Conservation (phyloP, 64 coral and sea anemone genomes). For the Montipora capricornis region DNA sequence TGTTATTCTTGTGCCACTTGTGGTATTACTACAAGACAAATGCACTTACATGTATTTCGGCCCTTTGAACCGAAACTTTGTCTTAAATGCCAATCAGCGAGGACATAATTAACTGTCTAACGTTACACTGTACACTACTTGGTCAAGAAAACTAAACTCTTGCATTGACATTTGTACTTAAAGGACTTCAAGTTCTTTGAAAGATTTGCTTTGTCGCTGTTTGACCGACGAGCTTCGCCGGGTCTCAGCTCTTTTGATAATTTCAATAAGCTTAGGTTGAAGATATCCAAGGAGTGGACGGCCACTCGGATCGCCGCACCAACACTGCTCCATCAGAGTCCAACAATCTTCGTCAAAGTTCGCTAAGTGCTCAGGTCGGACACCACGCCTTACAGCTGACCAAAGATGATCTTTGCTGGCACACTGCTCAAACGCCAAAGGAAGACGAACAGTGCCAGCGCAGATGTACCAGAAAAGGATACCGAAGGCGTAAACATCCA, state of each 20-base stretch:
- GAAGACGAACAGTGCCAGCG: slow-evolving; percentile 88
- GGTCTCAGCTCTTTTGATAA: slow-evolving; percentile 70
- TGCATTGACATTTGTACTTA: neutral
- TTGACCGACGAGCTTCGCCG: slow-evolving; percentile 39
- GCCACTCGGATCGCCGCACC: slow-evolving; percentile 83
- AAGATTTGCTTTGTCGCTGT: slow-evolving; percentile 38
- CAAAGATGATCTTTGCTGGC: slow-evolving; percentile 98
- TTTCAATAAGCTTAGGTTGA: slow-evolving; percentile 74
- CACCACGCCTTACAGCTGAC: slow-evolving; percentile 90
- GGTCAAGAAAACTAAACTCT: neutral
- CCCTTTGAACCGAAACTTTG: too few relatives aligned
- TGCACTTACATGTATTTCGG: too few relatives aligned
- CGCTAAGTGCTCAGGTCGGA: slow-evolving; percentile 84
- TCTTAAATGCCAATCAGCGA: too few relatives aligned
- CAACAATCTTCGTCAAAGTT: slow-evolving; percentile 98
- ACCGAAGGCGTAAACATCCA: slow-evolving; percentile 98
- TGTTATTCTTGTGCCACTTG: too few relatives aligned
- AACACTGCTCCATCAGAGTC: slow-evolving; percentile 91
- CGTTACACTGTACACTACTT: too few relatives aligned
- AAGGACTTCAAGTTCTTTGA: slow-evolving; percentile 50
- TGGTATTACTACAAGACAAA: too few relatives aligned
- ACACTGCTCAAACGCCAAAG: slow-evolving; percentile 94
- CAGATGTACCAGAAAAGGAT: slow-evolving; percentile 99
- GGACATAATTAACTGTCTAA: too few relatives aligned
- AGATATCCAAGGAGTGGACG: slow-evolving; percentile 87